These are phyloP conservation scores for Gymnogyps californianus DNA, from an alignment of 2,113 vertebrate genomes.

Conservation along the genomic window DNA sequence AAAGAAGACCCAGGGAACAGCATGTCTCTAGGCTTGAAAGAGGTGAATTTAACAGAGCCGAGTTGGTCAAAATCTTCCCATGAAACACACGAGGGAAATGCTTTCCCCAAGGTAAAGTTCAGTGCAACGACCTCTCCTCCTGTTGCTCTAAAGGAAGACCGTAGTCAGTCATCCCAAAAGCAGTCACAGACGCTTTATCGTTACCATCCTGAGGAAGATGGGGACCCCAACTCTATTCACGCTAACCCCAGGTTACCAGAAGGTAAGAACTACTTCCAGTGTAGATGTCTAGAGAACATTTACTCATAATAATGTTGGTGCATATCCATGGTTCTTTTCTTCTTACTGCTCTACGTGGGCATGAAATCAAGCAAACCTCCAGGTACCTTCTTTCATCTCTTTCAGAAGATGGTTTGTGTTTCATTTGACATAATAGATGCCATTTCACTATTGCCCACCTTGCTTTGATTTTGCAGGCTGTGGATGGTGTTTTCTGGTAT, in stretches of 20 bases:
- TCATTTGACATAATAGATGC: background rate
- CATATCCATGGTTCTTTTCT: background rate
- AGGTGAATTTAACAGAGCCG: background rate
- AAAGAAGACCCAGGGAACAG: background rate
- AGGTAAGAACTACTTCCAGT: slow-evolving; percentile 73
- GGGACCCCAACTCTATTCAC: slow-evolving; percentile 73
- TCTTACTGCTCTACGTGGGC: background rate
- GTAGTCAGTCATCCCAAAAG: slow-evolving; percentile 33
- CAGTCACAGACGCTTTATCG: slow-evolving; percentile 48
- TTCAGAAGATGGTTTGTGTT: background rate
- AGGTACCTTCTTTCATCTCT: background rate
- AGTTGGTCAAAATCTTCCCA: background rate
- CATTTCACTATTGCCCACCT: background rate
- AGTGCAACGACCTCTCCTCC: slow-evolving; percentile 60
- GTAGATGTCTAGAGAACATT: background rate
- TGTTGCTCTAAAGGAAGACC: slow-evolving; percentile 33
- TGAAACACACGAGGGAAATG: background rate
- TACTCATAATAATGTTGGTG: rapidly evolving
- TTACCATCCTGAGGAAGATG: slow-evolving; percentile 61
- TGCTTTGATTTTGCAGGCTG: background rate
- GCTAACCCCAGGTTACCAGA: slow-evolving; percentile 52
- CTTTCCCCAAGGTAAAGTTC: slow-evolving; percentile 53
- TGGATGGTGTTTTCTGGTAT: background rate
- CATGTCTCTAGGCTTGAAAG: background rate
- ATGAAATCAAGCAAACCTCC: background rate